phyloP scores from a whole-genome alignment of 2,888 invertebrate species.

The Helobdella robusta region DNA sequence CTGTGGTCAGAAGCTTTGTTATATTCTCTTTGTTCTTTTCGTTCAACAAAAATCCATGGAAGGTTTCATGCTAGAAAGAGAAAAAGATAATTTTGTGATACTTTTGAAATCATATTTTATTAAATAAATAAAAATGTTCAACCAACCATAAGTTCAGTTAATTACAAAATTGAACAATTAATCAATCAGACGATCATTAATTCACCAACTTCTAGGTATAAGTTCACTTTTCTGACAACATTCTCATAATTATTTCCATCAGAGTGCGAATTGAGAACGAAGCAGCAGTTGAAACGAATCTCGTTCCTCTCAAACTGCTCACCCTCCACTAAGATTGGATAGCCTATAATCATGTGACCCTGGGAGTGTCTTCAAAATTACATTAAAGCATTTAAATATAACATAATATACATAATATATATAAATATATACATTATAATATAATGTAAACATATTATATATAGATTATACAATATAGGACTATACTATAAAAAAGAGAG shows the following conservation, averaged over 20 bases:
- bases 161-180: too few species aligned
- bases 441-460: too few species aligned
- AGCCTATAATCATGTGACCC: conserved; percentile 82
- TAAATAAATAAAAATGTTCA: too few species aligned
- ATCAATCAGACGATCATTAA: too few species aligned
- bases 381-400: too few species aligned
- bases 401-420: too few species aligned
- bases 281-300: conserved; percentile 58
- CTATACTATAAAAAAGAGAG: too few species aligned
- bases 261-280: conserved; percentile 80
- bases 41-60: conserved; percentile 63
- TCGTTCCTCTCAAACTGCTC: conserved; percentile 82
- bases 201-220: conserved; percentile 58
- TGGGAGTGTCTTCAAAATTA: conserved; percentile 60
- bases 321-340: conserved; percentile 78
- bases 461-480: too few species aligned
- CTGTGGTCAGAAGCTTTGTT: conserved; percentile 66
- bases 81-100: neutral
- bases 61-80: neutral
- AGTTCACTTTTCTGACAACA: conserved; percentile 82
- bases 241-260: conserved; percentile 85
- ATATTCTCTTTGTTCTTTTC: conserved; percentile 59
- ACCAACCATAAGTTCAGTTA: too few species aligned
- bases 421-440: too few species aligned
- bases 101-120: too few species aligned